Conservation (phyloP, 2,113 vertebrate species). For the Rattus rattus region DNA sequence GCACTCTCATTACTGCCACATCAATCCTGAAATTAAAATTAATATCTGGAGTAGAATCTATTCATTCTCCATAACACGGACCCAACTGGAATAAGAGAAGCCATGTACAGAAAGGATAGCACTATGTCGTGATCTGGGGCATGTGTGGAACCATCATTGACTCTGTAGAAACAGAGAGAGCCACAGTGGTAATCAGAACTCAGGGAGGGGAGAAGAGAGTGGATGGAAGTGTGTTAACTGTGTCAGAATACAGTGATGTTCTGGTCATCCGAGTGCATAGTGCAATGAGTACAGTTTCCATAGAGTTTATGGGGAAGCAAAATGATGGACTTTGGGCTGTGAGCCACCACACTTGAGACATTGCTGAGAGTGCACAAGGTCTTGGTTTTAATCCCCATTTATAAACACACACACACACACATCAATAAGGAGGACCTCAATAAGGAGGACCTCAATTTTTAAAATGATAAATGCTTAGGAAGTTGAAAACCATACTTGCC, state of each 20-base stretch:
- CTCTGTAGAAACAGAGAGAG: neutral
- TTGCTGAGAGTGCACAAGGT: neutral
- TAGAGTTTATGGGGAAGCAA: neutral
- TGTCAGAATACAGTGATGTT: neutral
- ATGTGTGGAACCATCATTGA: neutral
- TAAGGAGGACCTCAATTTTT: neutral
- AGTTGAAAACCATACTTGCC: neutral
- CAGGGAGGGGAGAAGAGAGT: neutral
- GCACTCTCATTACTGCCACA: neutral
- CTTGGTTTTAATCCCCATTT: neutral
- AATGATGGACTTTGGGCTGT: neutral
- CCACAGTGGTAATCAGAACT: neutral
- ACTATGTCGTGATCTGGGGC: neutral
- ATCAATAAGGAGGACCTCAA: neutral
- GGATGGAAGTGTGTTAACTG: neutral
- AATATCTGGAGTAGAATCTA: neutral
- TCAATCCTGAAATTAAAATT: slow-evolving; percentile 13
- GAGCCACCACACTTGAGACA: neutral
- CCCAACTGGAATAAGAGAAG: neutral
- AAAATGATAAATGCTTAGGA: neutral
- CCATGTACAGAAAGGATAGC: neutral
- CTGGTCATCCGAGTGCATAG: neutral
- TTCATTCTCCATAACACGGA: neutral
- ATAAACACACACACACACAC: neutral
- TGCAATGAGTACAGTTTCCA: too few relatives aligned